Evolutionary conservation across 2,797 vertebrate species (phyloP).

Genomic region (Lagorchestes hirsutus): DNA sequence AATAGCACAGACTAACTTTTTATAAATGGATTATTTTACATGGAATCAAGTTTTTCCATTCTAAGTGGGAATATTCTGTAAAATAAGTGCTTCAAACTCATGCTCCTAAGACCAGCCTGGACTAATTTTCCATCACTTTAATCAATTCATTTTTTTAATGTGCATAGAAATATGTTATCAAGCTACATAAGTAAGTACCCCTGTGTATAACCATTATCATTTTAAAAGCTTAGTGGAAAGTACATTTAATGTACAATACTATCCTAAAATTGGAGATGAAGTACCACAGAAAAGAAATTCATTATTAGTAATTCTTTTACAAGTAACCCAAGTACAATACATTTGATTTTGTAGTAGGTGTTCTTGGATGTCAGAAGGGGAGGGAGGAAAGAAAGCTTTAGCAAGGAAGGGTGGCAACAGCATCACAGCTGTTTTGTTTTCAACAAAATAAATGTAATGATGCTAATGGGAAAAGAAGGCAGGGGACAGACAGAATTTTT

Average conservation of each 20-base stretch:
- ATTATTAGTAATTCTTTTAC: slow-evolving; percentile 87
- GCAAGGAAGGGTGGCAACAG: slow-evolving; percentile 92
- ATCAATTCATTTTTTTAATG: slow-evolving; percentile 20
- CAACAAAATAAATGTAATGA: slow-evolving; percentile 93
- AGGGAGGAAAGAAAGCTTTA: slow-evolving; percentile 86
- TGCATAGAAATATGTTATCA: slow-evolving; percentile 75
- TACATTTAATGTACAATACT: slow-evolving; percentile 85
- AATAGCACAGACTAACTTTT: slow-evolving; percentile 48
- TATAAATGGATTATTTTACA: slow-evolving; percentile 40
- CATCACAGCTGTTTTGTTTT: slow-evolving; percentile 95
- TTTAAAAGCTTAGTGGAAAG: slow-evolving; percentile 87
- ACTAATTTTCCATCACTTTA: slow-evolving; percentile 81
- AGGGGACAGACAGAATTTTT: slow-evolving; percentile 85
- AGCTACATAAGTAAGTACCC: slow-evolving; percentile 85
- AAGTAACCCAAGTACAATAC: slow-evolving; percentile 91
- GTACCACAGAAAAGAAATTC: slow-evolving; percentile 81
- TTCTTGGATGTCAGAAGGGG: slow-evolving; percentile 88
- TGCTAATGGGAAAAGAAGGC: slow-evolving; percentile 89
- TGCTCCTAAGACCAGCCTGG: slow-evolving; percentile 80
- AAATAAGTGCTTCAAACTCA: slow-evolving; percentile 71
- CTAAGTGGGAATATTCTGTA: neutral
- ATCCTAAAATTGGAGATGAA: slow-evolving; percentile 83
- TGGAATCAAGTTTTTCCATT: slow-evolving; percentile 45
- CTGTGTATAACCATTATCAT: slow-evolving; percentile 85
- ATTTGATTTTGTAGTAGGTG: slow-evolving; percentile 91